phyloP scores from a whole-genome alignment of 2,113 vertebrate genomes.

The Lates calcarifer region DNA sequence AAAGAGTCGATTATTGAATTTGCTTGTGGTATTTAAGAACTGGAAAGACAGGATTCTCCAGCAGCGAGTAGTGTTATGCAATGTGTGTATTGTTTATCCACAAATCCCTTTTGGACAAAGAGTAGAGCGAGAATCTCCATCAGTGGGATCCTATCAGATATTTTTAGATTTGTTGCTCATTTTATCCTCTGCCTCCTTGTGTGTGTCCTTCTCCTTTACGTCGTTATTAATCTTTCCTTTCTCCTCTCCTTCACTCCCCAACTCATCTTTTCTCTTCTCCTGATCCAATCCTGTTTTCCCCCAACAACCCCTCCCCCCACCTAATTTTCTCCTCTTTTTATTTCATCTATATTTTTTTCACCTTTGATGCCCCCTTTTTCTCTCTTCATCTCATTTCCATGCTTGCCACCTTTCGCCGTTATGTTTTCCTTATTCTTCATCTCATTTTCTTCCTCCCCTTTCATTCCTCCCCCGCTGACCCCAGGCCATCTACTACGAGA shows the following conservation, averaged over 20 bases:
- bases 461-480: not conserved
- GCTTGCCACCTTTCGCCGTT: not conserved
- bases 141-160: constrained; percentile 41
- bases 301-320: not conserved
- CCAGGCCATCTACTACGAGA: constrained; percentile 93
- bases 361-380: not conserved
- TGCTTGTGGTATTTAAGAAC: constrained; percentile 26
- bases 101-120: constrained; percentile 51
- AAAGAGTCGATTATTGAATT: constrained; percentile 25
- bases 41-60: constrained; percentile 16
- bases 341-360: constrained; percentile 4
- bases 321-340: not conserved
- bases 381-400: not conserved
- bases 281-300: constrained; percentile 6
- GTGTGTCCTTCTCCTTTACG: constrained; percentile 23
- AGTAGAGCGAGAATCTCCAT: constrained; percentile 34
- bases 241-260: constrained; percentile 24
- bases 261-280: constrained; percentile 11
- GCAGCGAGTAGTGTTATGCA: constrained; percentile 27
- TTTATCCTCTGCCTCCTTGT: constrained; percentile 57
- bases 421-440: constrained; percentile 16
- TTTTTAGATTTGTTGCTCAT: constrained; percentile 61
- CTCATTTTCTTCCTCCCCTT: constrained; percentile 24
- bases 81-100: constrained; percentile 48
- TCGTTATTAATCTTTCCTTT: constrained; percentile 46